These are phyloP conservation scores for Erynnis tages DNA, from an alignment of 2,888 invertebrate species.

Conservation along the genomic window DNA sequence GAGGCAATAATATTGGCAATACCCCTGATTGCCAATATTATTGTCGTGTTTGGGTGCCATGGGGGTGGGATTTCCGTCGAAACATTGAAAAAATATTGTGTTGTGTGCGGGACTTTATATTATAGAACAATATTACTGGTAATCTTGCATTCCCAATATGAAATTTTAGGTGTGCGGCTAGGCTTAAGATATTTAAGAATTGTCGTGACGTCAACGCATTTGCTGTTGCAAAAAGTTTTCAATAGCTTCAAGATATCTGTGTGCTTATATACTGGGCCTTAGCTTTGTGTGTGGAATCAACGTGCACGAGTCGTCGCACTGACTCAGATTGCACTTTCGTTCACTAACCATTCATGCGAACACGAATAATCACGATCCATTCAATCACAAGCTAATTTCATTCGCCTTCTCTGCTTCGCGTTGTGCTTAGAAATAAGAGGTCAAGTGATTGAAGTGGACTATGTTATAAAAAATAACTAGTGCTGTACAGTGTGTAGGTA, in stretches of 20 bases:
- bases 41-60: no score
- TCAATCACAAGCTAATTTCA: constrained; percentile 2
- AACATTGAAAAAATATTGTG: no score
- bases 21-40: no score
- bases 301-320: constrained; percentile 5
- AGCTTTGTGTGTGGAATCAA: constrained; percentile 7
- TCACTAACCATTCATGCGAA: constrained; percentile 14
- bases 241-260: constrained; percentile 1
- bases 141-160: no score
- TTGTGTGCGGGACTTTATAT: no score
- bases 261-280: constrained; percentile 9
- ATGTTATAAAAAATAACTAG: not conserved
- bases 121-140: no score
- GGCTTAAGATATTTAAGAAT: not conserved
- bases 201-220: not conserved
- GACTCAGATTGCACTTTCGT: constrained; percentile 2
- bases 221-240: not conserved
- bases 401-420: constrained; percentile 14
- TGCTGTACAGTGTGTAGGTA: no score
- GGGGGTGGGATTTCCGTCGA: no score
- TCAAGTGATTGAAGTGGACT: not conserved
- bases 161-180: no score
- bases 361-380: constrained; percentile 9
- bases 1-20: no score
- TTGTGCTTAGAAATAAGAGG: constrained; percentile 12